Percentiles rank a stretch among this genome's conserved stretches.
These are phyloP conservation scores for Pentalonia nigronervosa DNA, from an alignment of 1,140 invertebrate genomes.

Conservation along the genomic window DNA sequence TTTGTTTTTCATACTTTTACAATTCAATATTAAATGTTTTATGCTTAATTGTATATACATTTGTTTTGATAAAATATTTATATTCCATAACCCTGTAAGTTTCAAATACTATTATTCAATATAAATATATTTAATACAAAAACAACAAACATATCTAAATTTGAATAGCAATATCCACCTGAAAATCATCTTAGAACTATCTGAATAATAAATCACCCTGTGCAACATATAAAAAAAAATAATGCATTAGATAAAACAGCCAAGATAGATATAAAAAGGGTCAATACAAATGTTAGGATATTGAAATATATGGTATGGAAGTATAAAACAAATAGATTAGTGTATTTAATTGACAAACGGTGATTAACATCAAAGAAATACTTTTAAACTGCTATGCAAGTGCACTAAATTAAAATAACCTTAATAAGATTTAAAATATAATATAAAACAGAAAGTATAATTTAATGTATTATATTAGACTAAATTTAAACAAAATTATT, in stretches of 20 bases:
- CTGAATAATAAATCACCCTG: background rate
- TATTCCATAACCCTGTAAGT: constrained; percentile 9
- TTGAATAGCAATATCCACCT: too few relatives aligned
- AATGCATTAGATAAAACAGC: background rate
- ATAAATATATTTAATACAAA: background rate
- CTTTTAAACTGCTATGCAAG: background rate
- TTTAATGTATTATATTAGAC: background rate
- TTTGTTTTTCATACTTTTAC: background rate
- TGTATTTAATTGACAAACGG: constrained; percentile 6
- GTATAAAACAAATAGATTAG: background rate
- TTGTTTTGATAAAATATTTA: background rate
- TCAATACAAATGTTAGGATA: background rate
- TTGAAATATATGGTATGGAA: background rate
- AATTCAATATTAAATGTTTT: background rate
- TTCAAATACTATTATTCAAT: background rate
- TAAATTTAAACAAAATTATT: background rate
- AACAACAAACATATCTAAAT: background rate
- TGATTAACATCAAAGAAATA: background rate
- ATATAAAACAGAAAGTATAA: background rate
- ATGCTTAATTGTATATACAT: background rate
- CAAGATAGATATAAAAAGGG: background rate
- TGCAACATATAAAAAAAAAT: background rate
- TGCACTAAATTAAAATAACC: background rate
- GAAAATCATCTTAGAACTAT: background rate
- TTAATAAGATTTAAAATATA: background rate